These are phyloP conservation scores for Antechinus flavipes DNA, from an alignment of 2,113 vertebrate species.

Conservation along the genomic window DNA sequence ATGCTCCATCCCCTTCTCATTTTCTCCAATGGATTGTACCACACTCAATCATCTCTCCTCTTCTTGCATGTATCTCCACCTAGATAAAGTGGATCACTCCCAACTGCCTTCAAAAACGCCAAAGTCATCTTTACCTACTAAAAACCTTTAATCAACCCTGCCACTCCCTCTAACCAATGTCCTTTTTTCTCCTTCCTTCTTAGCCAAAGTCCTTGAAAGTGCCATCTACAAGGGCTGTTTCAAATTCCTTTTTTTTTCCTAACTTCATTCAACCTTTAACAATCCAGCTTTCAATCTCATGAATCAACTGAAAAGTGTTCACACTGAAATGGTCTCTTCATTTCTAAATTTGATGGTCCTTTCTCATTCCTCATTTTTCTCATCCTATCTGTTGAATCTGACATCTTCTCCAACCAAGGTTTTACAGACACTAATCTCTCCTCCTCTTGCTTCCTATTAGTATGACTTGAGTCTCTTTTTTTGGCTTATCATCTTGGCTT, in stretches of 20 bases:
- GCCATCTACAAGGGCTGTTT: not conserved
- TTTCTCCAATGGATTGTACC: not conserved
- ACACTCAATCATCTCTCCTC: not conserved
- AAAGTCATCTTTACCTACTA: not conserved
- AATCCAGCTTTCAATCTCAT: not conserved
- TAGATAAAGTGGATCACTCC: not conserved
- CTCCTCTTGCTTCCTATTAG: not conserved
- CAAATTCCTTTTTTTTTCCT: not conserved
- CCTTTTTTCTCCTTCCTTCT: not conserved
- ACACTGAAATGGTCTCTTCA: not conserved
- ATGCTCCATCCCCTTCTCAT: not conserved
- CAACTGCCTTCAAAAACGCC: not conserved
- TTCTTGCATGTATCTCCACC: not conserved
- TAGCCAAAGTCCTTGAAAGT: not conserved
- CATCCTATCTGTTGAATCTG: not conserved
- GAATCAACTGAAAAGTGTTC: not conserved
- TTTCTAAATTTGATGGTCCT: not conserved
- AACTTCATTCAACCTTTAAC: not conserved
- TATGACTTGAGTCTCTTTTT: not conserved
- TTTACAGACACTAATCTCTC: not conserved
- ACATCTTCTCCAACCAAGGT: not conserved
- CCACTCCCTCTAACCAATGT: not conserved
- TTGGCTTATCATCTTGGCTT: not conserved
- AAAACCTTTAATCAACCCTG: not conserved
- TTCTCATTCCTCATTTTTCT: not conserved